Conservation (phyloP, 2,113 vertebrate species). For the Sphaerodactylus townsendi region DNA sequence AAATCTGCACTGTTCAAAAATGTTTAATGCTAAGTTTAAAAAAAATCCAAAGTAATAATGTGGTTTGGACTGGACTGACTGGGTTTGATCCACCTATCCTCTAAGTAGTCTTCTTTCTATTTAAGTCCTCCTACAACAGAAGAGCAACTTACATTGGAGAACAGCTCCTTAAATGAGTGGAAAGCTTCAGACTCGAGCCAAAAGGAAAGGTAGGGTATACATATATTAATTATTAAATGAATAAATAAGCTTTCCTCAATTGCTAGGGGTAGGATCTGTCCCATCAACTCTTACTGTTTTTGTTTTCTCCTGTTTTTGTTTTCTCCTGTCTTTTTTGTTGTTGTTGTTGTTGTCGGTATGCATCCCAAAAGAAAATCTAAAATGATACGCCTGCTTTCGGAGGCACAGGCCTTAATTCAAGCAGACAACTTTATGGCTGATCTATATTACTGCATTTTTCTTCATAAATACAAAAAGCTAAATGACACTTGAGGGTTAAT, state of each 20-base stretch:
- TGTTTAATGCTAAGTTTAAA: conserved; percentile 20
- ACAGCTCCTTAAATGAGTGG: no score
- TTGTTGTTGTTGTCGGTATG: no score
- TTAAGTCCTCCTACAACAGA: no score
- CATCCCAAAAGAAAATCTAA: conserved; percentile 36
- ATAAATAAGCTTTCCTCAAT: no score
- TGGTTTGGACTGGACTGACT: background rate
- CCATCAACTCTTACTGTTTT: background rate
- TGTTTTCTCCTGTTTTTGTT: background rate
- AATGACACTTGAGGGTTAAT: background rate
- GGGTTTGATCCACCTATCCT: no score
- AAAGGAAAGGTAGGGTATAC: no score
- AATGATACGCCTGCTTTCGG: conserved; percentile 34
- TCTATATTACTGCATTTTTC: background rate
- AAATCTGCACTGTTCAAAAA: background rate
- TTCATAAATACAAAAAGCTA: conserved; percentile 12
- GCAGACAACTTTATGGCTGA: background rate
- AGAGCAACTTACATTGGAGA: no score
- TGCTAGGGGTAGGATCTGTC: no score
- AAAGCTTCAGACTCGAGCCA: no score
- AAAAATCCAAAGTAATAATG: background rate
- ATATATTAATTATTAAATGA: no score
- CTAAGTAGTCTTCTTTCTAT: no score
- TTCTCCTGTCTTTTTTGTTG: background rate
- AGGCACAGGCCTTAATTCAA: conserved; percentile 5